Percentiles rank a stretch among this genome's conserved stretches.
Evolutionary conservation across 2,113 vertebrate species (phyloP).

Genomic region (Chauna torquata): DNA sequence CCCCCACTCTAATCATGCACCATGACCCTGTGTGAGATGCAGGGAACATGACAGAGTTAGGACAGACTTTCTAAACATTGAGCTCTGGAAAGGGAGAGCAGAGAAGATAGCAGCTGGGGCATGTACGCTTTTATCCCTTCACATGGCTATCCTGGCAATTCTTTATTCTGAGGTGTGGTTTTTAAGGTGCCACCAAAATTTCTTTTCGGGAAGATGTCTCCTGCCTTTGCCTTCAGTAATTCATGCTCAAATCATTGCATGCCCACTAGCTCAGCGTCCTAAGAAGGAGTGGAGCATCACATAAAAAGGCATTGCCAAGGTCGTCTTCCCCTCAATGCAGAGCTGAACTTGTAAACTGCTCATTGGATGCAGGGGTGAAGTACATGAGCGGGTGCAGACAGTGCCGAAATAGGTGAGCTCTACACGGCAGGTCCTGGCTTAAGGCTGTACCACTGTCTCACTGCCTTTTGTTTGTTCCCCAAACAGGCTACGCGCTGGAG

Average conservation of each 20-base stretch:
- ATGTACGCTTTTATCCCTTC: not conserved
- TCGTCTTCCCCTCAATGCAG: not conserved
- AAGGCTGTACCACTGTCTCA: not conserved
- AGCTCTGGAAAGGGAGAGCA: not conserved
- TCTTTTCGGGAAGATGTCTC: not conserved
- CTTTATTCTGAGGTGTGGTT: not conserved
- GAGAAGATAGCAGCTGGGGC: not conserved
- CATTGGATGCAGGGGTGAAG: not conserved
- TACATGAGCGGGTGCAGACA: not conserved
- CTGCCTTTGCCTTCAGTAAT: not conserved
- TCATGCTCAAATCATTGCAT: not conserved
- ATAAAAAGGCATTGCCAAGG: not conserved
- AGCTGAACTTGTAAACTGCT: not conserved
- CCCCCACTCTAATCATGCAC: not conserved
- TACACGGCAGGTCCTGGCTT: not conserved
- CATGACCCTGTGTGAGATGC: not conserved
- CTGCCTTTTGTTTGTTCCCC: not conserved
- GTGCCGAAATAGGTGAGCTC: not conserved
- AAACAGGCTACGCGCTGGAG: constrained; percentile 37
- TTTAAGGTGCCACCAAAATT: not conserved
- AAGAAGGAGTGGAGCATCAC: not conserved
- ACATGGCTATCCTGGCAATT: not conserved
- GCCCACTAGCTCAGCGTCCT: rapidly evolving
- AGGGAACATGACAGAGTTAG: not conserved
- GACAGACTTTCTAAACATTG: not conserved